Percentiles rank a stretch among this genome's conserved stretches.
Conservation (phyloP, 1,140 invertebrate species). For the Ceratitis capitata region DNA sequence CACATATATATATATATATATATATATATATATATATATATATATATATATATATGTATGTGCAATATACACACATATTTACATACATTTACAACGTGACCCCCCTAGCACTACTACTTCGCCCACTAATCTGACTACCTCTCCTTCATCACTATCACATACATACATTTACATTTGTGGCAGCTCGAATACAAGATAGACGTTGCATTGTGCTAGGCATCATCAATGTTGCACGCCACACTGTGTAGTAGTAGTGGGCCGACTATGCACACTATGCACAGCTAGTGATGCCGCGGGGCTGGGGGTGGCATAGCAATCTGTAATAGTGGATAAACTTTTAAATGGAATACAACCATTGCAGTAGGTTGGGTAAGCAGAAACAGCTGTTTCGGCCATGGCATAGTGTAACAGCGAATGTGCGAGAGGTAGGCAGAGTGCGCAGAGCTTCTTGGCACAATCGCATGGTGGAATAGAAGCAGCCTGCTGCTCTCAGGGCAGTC, state of each 20-base stretch:
- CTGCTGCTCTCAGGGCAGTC: neutral
- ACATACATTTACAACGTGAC: too few relatives aligned
- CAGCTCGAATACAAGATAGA: neutral
- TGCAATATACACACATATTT: too few relatives aligned
- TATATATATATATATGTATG: neutral
- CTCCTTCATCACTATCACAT: neutral
- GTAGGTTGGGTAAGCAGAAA: neutral
- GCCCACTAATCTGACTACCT: neutral
- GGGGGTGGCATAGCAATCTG: neutral
- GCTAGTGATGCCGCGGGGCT: neutral
- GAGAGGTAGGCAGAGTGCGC: neutral
- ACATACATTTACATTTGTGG: neutral
- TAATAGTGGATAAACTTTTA: neutral
- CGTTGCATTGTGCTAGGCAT: neutral
- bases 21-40: neutral
- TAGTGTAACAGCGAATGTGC: neutral
- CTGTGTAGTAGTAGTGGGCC: neutral
- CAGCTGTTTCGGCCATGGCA: neutral
- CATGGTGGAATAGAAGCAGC: neutral
- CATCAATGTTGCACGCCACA: slow-evolving; percentile 18
- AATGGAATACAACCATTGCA: neutral
- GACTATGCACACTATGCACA: neutral
- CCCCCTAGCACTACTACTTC: neutral
- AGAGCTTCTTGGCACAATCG: neutral
- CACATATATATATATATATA: neutral